Evolutionary conservation across 2,797 vertebrate genomes (phyloP).

Genomic region (Pseudomugil tenellus): DNA sequence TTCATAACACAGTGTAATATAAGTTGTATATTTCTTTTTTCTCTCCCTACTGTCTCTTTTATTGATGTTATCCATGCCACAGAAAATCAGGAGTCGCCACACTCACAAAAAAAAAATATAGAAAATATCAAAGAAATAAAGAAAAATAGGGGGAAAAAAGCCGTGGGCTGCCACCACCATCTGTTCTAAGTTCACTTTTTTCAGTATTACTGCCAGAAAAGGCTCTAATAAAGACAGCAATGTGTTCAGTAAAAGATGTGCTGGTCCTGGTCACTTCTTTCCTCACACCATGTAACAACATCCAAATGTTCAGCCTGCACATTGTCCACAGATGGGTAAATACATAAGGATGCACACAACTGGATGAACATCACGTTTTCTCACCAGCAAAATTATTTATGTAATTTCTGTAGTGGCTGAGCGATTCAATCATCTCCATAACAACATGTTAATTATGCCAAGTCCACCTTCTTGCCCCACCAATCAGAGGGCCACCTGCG

Average conservation of each 20-base stretch:
- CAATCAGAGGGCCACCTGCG: constrained; percentile 73
- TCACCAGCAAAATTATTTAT: not conserved
- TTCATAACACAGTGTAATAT: constrained; percentile 99
- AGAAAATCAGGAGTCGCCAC: constrained; percentile 93
- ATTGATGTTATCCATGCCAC: constrained; percentile 99
- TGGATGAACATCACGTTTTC: not conserved
- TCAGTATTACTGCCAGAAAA: constrained; percentile 99
- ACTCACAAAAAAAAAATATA: constrained; percentile 89
- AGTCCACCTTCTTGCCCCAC: constrained; percentile 68
- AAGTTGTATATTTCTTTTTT: constrained; percentile 99
- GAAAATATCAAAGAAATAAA: constrained; percentile 81
- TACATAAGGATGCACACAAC: not conserved
- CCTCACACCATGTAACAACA: constrained; percentile 31
- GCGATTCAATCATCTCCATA: constrained; percentile 65
- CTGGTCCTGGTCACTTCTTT: constrained; percentile 79
- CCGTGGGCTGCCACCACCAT: constrained; percentile 92
- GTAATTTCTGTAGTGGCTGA: constrained; percentile 11
- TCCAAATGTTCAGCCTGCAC: constrained; percentile 18
- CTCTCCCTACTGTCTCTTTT: constrained; percentile 91
- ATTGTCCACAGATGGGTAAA: constrained; percentile 34
- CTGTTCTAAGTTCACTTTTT: constrained; percentile 95
- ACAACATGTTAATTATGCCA: constrained; percentile 69
- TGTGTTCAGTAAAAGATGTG: constrained; percentile 90
- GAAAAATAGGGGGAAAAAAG: constrained; percentile 80
- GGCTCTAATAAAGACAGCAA: constrained; percentile 99